A percentile compares a stretch with the other conserved stretches of the same genome.
These are phyloP conservation scores for Whitmania pigra DNA, from an alignment of 1,140 invertebrate species.

Conservation along the genomic window DNA sequence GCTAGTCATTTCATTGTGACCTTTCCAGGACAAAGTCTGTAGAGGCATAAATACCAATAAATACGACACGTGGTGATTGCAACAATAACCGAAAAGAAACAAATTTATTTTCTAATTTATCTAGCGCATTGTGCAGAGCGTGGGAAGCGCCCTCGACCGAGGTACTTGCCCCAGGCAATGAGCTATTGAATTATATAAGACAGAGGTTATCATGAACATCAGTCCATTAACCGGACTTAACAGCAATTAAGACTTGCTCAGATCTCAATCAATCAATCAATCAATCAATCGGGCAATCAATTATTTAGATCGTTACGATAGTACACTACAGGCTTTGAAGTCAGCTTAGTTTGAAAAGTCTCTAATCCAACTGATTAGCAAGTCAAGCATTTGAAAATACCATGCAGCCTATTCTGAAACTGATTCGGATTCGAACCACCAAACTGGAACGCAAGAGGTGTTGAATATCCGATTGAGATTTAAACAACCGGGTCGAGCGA, in stretches of 20 bases:
- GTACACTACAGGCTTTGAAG: too few relatives aligned
- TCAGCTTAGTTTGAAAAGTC: neutral
- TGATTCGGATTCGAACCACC: neutral
- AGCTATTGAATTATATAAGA: too few relatives aligned
- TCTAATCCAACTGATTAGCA: neutral
- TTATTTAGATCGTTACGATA: neutral
- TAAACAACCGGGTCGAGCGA: neutral
- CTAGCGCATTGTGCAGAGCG: neutral
- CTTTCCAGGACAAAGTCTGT: too few relatives aligned
- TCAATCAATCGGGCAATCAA: constrained; percentile 6
- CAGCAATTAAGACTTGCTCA: too few relatives aligned
- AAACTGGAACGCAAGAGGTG: neutral
- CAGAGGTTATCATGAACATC: too few relatives aligned
- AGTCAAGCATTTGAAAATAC: constrained; percentile 3
- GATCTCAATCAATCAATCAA: constrained; percentile 8
- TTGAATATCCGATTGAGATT: too few relatives aligned
- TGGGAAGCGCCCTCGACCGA: too few relatives aligned
- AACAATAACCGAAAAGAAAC: neutral
- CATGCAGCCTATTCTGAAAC: neutral
- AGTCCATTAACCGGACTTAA: too few relatives aligned
- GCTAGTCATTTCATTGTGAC: too few relatives aligned
- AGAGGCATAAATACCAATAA: too few relatives aligned
- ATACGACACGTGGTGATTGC: too few relatives aligned
- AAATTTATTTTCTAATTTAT: neutral
- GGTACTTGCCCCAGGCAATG: too few relatives aligned